A percentile compares a stretch with the other conserved stretches of the same genome.
Conservation (phyloP, 2,113 vertebrate species). For the Etheostoma spectabile region DNA sequence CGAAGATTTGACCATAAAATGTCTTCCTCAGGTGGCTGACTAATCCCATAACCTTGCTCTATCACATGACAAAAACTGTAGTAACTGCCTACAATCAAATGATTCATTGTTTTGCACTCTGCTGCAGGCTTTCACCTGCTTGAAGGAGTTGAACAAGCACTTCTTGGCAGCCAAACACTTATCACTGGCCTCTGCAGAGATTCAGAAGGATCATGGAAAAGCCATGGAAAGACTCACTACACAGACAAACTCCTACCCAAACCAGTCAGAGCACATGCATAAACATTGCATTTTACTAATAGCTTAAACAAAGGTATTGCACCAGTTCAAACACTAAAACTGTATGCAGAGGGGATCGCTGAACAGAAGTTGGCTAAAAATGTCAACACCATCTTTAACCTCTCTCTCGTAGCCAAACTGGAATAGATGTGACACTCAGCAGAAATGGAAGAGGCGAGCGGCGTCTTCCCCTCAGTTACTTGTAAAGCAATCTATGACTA, state of each 20-base stretch:
- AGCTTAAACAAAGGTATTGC: conserved; percentile 34
- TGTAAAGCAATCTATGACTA: neutral
- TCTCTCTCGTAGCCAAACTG: conserved; percentile 20
- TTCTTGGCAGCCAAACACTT: neutral
- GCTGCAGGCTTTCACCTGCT: neutral
- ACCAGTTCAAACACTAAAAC: conserved; percentile 33
- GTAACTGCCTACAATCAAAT: neutral
- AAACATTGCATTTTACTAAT: conserved; percentile 23
- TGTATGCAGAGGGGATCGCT: neutral
- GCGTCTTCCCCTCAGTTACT: neutral
- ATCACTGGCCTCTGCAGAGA: neutral
- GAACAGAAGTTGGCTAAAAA: neutral
- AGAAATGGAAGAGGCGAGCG: neutral
- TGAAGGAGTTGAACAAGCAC: neutral
- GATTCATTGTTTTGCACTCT: neutral
- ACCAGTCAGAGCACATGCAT: conserved; percentile 5
- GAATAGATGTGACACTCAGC: conserved; percentile 23
- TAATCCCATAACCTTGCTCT: conserved; percentile 17
- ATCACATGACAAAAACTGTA: conserved; percentile 18
- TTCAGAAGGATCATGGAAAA: neutral
- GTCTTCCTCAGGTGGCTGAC: neutral
- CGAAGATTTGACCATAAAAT: neutral
- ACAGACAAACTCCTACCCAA: neutral
- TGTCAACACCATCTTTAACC: conserved; percentile 18
- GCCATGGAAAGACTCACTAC: neutral